Evolutionary conservation across 2,797 vertebrate species (phyloP), one percentile per base, ranked within the genome.

Genomic region (Monodelphis domestica): DNA sequence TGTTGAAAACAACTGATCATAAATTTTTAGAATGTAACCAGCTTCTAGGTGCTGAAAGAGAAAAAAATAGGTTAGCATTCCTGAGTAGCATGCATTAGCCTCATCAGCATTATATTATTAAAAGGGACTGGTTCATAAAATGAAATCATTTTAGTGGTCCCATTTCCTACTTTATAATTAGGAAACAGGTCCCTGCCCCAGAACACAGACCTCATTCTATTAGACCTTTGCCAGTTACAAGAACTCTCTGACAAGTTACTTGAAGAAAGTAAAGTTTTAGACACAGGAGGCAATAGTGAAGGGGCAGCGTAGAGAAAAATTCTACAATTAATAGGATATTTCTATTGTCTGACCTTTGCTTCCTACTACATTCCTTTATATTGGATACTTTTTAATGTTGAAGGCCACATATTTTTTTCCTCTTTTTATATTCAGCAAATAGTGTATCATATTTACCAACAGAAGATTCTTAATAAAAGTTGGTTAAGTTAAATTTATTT

Each of bases 1-100:
- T 50, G 53, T 54, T 89, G n/a, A 78, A 93, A 90, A 33, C n/a
- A 89, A 28, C 24, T 87, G 91, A 30, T 78, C 91, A 50, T 56
- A 51, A 57, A 88, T 94, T 53, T 92, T 94, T 24, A 88, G 89
- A 90, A 94, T 94, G 92, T 21, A 94, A 88, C 21, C 0, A 92
- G 14, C 63, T 92, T 56, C 51, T 38, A 52, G 56, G 45, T 87
- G 6, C 53, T 38, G 17, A 15, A 21, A 92, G 38, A 45, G 89
- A 92, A 38, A 88, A n/a, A 93, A 91, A 53, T 89, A 70, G 54
- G 29, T 87, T 38, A 88, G 56, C 70, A 91, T 92, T 95, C 91
- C 52, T 94, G 17, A 14, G 91, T 54, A 56, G 30, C 33, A 59
- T n/a, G 54, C 38, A 38, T 92, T 21, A 88, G 38, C 55, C 38